Conservation (phyloP, 37 sponge, comb jelly and placozoan species). For the Beroe forskalii region DNA sequence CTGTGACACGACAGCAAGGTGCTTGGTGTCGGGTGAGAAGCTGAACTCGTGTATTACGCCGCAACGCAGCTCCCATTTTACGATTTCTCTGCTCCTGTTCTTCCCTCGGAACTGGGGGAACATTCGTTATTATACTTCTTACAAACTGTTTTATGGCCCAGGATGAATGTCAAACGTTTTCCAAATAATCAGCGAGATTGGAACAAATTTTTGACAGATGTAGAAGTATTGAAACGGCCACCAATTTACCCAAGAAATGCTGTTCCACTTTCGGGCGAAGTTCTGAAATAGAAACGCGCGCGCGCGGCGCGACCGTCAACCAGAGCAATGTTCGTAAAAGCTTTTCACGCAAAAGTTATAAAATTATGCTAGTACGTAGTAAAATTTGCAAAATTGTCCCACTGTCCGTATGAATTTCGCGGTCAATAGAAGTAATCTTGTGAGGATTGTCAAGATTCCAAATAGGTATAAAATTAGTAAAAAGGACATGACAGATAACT, state of each 20-base stretch:
- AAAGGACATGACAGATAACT: too few species aligned
- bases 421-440: too few species aligned
- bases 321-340: not conserved
- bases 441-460: too few species aligned
- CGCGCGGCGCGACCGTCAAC: slow-evolving; percentile 43
- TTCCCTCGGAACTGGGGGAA: slow-evolving; percentile 19
- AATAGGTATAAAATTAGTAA: too few species aligned
- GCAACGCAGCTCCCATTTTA: slow-evolving; percentile 47
- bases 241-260: not conserved
- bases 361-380: slow-evolving; percentile 8
- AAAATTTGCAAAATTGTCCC: not conserved
- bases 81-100: not conserved
- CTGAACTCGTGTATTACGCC: slow-evolving; percentile 72
- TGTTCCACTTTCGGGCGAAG: not conserved
- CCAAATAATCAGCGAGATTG: too few species aligned
- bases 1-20: slow-evolving; percentile 85
- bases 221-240: too few species aligned
- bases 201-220: too few species aligned
- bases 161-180: too few species aligned
- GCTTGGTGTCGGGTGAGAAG: slow-evolving; percentile 87
- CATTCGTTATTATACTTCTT: too few species aligned
- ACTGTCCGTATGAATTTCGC: not conserved
- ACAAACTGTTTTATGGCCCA: too few species aligned
- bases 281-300: not conserved
- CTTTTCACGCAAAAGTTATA: not conserved